Base-by-base conservation (phyloP, 2,113 vertebrate species). In the Ceratotherium simum region DNA sequence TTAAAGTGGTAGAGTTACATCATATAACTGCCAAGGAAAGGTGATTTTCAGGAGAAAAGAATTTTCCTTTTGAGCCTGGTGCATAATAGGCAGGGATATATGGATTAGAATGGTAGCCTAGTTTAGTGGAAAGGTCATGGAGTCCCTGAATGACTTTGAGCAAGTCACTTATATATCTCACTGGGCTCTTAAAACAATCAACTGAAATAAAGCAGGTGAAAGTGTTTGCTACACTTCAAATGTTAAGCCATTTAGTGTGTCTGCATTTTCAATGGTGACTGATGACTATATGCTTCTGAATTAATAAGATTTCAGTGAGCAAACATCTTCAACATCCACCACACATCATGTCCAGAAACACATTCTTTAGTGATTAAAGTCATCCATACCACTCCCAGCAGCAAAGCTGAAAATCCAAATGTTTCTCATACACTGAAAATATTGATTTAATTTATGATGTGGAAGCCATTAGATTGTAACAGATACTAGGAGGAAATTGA, bases 1-100 rank as follows among this genome's bases (percentile, higher is more conserved):
- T 94, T 90, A 83, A 96, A 91, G 36, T 96, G 62, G 84, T 91
- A 78, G 70, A 85, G 31, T 93, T 90, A 54, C 60, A 95, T 91
- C 56, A 85, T 64, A 72, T 27, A 96, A n/a, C 42, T 98, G 81
- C 51, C 86, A 82, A 93, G 62, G 36, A 89, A 97, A 91, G 73
- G 89, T 91, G n/a, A 96, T 97, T 97, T 96, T 95, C 39, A 48
- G 31, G 54, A 88, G 31, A 79, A 83, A 69, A 64, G 2, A 73
- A 56, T 48, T 97, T 93, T 90, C 48, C 39, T 79, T 72, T 96
- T 91, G 89, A 82, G 69, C 29, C 42, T 91, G 9, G 2, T 78
- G 0, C 67, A 85, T 92, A 94, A 58, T 39, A 92, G 42, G 4
- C 29, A 91, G 20, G 48, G 21, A 76, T 67, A 89, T 65, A 23